phyloP scores from a whole-genome alignment of 2,797 vertebrate species.

The Arctocebus calabarensis region DNA sequence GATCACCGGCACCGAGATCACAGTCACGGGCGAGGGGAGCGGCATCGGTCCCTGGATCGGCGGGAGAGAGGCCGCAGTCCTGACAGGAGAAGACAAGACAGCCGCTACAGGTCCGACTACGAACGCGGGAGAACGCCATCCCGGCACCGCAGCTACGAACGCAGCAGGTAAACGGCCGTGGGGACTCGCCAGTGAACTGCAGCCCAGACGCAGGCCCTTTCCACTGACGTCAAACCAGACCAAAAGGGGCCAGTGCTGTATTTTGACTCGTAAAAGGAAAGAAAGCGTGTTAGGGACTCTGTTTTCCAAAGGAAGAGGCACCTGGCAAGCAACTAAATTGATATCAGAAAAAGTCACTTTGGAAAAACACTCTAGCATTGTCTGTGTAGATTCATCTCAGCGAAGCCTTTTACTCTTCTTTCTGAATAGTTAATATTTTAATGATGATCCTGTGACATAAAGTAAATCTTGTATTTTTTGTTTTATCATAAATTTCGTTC shows the following conservation, averaged over 20 bases:
- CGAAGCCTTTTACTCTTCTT: not conserved
- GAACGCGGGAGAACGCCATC: constrained; percentile 91
- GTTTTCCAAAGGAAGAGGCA: not conserved
- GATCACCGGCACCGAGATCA: constrained; percentile 94
- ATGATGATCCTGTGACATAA: not conserved
- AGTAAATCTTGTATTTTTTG: not conserved
- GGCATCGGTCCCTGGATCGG: constrained; percentile 92
- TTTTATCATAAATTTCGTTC: not conserved
- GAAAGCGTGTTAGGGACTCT: not conserved
- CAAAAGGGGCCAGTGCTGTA: not conserved
- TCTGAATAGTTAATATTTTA: not conserved
- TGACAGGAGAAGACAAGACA: constrained; percentile 91
- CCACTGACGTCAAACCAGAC: not conserved
- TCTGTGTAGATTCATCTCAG: not conserved
- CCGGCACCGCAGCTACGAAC: constrained; percentile 93
- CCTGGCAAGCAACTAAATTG: not conserved
- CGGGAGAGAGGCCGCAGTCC: constrained; percentile 94
- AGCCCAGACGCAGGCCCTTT: rapidly evolving
- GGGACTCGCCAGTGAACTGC: rapidly evolving
- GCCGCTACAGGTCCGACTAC: constrained; percentile 92
- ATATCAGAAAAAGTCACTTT: constrained; percentile 36
- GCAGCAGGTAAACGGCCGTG: constrained; percentile 90
- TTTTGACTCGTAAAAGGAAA: not conserved
- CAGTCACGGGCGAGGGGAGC: constrained; percentile 88
- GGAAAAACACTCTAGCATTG: constrained; percentile 16